Base-by-base conservation (phyloP, 2,888 invertebrate genomes). In the Adineta ricciae region DNA sequence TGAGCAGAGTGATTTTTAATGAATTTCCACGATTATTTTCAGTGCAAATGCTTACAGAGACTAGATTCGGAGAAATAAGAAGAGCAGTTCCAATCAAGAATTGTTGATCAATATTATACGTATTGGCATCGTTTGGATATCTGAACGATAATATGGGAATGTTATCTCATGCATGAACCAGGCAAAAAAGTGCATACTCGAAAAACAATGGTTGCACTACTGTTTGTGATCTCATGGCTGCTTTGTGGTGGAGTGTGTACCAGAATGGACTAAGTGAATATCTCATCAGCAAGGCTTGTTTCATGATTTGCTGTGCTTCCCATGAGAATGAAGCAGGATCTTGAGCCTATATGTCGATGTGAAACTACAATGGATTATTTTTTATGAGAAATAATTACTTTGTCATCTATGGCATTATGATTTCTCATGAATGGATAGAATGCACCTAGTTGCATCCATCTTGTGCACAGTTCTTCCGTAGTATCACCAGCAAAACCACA, bases 221-320 rank as follows among this genome's bases (percentile, higher is more conserved):
- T 16, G 85, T 84, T 49, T 41, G 50, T 16, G 83, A 73, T 36
- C 50, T 46, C 64, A 46, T 41, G 21, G 49, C 52, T 21, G 78
- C 78, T 83, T 36, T 32, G 56, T 85, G 73, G 36, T 83, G 78
- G 7, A 84, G 32, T 41, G 56, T 52, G 49, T 85, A 78, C 73
- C 73, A 78, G 38, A 78, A 78, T 78, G 73, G 73, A 24, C 38
- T 41, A 8, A 78, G n/a, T n/a, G 73, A 78, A 78, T 78, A 78
- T 38, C 73, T 87, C 88, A 87, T 89, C 88, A 41, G 87, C 87
- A 24, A 90, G 89, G 21, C 93, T 92, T 32, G 94, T 94, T 78
- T 91, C 92, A 86, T 86, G 11, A 82, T 0, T 9, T 84, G 49
- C 52, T 86, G 86, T 36, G 86, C 82, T 54, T 41, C 49, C 56